These are phyloP conservation scores for Microctonus brassicae DNA, from an alignment of 2,888 invertebrate species.

Conservation along the genomic window DNA sequence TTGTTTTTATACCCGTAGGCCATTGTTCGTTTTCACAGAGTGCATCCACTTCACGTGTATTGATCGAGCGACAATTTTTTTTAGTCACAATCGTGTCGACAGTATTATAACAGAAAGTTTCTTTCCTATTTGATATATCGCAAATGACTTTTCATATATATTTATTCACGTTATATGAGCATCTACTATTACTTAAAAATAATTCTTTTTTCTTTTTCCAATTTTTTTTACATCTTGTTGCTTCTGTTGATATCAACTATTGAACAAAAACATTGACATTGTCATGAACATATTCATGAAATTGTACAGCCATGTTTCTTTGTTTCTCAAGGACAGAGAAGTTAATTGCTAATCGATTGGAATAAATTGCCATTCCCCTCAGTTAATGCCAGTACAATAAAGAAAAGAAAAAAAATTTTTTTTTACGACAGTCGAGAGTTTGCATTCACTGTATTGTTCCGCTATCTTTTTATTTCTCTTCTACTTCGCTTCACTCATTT, in stretches of 20 bases:
- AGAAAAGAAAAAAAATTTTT: constrained; percentile 30
- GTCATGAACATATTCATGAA: constrained; percentile 44
- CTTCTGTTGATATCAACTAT: background rate
- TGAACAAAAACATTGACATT: background rate
- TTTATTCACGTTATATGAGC: background rate
- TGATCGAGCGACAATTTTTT: constrained; percentile 3
- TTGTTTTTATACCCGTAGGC: constrained; percentile 16
- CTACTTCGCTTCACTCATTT: background rate
- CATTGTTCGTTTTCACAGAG: constrained; percentile 1
- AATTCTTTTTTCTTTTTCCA: background rate
- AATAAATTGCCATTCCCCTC: constrained; percentile 58
- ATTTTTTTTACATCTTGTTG: background rate
- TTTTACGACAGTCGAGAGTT: background rate
- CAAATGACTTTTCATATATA: background rate
- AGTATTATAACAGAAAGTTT: background rate
- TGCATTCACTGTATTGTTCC: background rate
- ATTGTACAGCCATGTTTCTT: constrained; percentile 46
- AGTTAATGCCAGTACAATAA: constrained; percentile 50
- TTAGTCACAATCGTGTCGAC: background rate
- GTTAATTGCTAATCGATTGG: constrained; percentile 60
- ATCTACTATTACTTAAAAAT: background rate
- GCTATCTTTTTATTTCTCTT: background rate
- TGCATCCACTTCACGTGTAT: constrained; percentile 1
- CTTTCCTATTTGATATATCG: background rate
- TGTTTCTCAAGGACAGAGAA: constrained; percentile 48